Evolutionary conservation across 2,113 vertebrate genomes (phyloP).

Genomic region (Corvus cornix): DNA sequence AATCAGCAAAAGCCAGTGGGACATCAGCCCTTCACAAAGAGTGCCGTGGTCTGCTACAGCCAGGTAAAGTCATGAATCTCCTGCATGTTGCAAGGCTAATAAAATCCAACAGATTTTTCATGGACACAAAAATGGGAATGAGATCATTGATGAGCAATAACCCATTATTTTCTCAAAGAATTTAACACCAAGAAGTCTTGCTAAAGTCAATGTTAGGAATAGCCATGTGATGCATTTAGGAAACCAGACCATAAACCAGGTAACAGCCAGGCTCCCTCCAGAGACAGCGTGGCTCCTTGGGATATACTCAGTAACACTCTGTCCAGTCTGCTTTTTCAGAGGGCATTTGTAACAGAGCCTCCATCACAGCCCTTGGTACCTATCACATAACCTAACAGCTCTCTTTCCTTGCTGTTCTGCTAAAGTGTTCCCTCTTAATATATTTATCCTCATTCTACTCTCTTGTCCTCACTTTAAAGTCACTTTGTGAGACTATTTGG

Average conservation of each 20-base stretch:
- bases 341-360: not conserved
- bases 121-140: not conserved
- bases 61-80: not conserved
- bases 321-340: not conserved
- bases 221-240: not conserved
- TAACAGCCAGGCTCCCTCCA: not conserved
- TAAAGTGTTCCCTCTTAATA: not conserved
- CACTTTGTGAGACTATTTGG: not conserved
- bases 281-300: not conserved
- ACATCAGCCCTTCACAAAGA: not conserved
- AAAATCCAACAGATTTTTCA: not conserved
- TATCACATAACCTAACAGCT: not conserved
- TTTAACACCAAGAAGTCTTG: not conserved
- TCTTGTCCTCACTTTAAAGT: not conserved
- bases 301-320: not conserved
- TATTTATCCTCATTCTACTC: not conserved
- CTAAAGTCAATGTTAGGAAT: not conserved
- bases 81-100: not conserved
- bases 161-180: not conserved
- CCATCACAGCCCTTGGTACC: not conserved
- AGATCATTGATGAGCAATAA: not conserved
- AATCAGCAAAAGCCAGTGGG: not conserved
- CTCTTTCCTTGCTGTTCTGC: not conserved
- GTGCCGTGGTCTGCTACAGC: not conserved
- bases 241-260: not conserved